phyloP scores from a whole-genome alignment of 2,113 vertebrate species.

The Otolemur garnettii region DNA sequence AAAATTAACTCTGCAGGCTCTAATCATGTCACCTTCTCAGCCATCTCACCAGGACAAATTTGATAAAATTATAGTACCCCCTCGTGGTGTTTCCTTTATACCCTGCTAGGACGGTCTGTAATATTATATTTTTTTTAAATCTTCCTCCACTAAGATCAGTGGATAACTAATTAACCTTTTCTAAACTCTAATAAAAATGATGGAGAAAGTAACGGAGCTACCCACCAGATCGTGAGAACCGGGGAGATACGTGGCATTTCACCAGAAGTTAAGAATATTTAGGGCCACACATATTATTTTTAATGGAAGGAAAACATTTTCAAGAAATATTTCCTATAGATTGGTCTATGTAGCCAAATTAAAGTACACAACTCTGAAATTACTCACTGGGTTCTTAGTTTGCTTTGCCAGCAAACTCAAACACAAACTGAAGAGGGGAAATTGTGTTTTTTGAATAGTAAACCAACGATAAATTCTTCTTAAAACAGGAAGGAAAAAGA shows the following conservation, averaged over 20 bases:
- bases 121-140: conserved; percentile 80
- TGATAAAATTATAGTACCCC: conserved; percentile 88
- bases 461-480: conserved; percentile 48
- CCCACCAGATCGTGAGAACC: conserved; percentile 64
- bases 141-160: conserved; percentile 80
- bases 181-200: conserved; percentile 83
- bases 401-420: conserved; percentile 47
- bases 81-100: conserved; percentile 88
- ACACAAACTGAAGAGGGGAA: neutral
- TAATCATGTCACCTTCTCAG: conserved; percentile 88
- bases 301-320: conserved; percentile 36
- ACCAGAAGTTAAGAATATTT: conserved; percentile 63
- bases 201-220: conserved; percentile 79
- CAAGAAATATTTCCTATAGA: conserved; percentile 43
- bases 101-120: conserved; percentile 82
- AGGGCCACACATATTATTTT: conserved; percentile 9
- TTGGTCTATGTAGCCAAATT: conserved; percentile 21
- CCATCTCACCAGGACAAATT: conserved; percentile 86
- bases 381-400: conserved; percentile 51
- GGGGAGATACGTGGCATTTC: conserved; percentile 64
- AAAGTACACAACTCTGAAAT: conserved; percentile 58
- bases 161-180: conserved; percentile 87
- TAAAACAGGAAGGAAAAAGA: conserved; percentile 42
- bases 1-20: conserved; percentile 89
- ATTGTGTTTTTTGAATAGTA: conserved; percentile 18